phyloP scores from a whole-genome alignment of 2,113 vertebrate species.

The Gnathonemus longibarbis region DNA sequence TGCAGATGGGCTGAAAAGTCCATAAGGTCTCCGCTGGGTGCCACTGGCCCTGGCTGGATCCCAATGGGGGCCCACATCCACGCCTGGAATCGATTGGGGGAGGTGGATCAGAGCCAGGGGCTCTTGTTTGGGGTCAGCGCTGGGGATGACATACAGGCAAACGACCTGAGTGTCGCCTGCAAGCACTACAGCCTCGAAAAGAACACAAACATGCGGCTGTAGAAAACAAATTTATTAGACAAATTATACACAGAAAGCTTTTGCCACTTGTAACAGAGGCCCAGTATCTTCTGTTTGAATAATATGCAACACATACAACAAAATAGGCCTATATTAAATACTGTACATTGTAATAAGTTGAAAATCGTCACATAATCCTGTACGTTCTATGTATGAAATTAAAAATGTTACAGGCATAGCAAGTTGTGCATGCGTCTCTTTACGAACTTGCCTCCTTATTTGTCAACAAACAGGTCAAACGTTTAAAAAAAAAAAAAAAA shows the following conservation, averaged over 20 bases:
- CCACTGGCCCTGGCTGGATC: not conserved
- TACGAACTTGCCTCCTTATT: slow-evolving; percentile 77
- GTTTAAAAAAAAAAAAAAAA: slow-evolving; percentile 10
- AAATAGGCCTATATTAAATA: slow-evolving; percentile 99
- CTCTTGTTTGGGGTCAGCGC: not conserved
- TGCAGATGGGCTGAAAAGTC: not conserved
- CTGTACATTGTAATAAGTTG: slow-evolving; percentile 87
- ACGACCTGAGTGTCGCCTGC: not conserved
- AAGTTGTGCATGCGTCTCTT: slow-evolving; percentile 94
- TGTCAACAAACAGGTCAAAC: slow-evolving; percentile 59
- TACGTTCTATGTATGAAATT: slow-evolving; percentile 84
- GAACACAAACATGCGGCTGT: slow-evolving; percentile 70
- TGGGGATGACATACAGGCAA: not conserved
- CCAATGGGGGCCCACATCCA: not conserved
- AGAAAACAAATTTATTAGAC: slow-evolving; percentile 99
- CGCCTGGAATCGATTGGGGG: not conserved
- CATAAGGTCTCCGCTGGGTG: not conserved
- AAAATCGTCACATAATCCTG: slow-evolving; percentile 90
- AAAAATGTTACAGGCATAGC: slow-evolving; percentile 84
- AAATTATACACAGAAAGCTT: slow-evolving; percentile 99
- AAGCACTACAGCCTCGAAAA: slow-evolving; percentile 34
- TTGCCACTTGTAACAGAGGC: slow-evolving; percentile 98
- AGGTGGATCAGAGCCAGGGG: not conserved
- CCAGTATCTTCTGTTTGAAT: slow-evolving; percentile 94
- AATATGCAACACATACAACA: slow-evolving; percentile 98